Base-by-base conservation (phyloP, 64 coral and sea anemone species). In the Montipora foliosa region DNA sequence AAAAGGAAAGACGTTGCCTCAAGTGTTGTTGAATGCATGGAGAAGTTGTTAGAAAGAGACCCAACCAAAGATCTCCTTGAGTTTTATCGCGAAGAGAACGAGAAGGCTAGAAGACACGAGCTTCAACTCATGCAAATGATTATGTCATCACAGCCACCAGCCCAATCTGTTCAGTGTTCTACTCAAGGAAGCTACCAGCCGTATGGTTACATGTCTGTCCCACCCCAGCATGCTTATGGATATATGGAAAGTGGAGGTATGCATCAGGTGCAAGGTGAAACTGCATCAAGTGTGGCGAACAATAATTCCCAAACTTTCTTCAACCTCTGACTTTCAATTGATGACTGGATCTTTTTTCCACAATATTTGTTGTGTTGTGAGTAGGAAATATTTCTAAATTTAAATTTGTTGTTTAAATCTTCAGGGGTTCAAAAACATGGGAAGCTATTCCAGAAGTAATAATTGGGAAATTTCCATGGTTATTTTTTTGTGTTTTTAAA, bases 21-120 rank as follows among this genome's bases (percentile, higher is more conserved):
- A 79, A 46, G 24, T 66, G 75, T 58, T 90, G 24, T 79, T 66
- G 75, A 90, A 44, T 90, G 24, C 17, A 67, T 90, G 74, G 52
- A 90, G 24, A 90, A 90, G 53, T 62, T 79, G 19, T 79, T 90
- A 1, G 88, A 90, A 37, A 90, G 24, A 67, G 45, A 87, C 53
- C 88, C 88, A 90, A 49, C 76, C 9, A 90, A 90, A 79, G 88
- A 90, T 14, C 74, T 90, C 3, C 88, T 79, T 8, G 88, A 90
- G 1, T 90, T 90, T 79, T 90, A 79, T 7, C 88, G 88, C 4
- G 20, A 79, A 90, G 88, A 90, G 53, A 90, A 90, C 15, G 75
- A 90, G 46, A 90, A 90, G 14, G n/a, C 87, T 1, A 53, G 87
- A 89, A 75, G 13, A 3, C 87, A 89, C 21, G 87, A 89, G n/a